Percentiles rank a stretch among this genome's conserved stretches.
These are phyloP conservation scores for Drosophila buzzatii DNA, from an alignment of 2,888 invertebrate species.

Conservation along the genomic window DNA sequence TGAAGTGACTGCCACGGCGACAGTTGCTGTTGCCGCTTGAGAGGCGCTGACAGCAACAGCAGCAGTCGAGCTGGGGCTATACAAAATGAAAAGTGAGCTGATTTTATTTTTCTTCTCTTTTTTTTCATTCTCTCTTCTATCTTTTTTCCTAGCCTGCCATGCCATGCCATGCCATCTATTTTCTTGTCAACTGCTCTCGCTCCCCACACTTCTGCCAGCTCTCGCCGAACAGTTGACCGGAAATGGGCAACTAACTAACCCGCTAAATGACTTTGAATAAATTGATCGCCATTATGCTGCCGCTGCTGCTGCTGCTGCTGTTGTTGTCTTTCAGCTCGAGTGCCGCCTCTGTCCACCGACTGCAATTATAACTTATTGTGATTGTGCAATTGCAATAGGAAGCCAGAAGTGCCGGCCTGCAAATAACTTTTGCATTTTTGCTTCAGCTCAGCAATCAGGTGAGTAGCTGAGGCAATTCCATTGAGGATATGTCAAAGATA, in stretches of 20 bases:
- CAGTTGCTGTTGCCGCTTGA: slow-evolving; percentile 82
- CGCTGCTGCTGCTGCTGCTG: slow-evolving; percentile 18
- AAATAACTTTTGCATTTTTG: background rate
- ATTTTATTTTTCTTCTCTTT: slow-evolving; percentile 37
- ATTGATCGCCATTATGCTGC: slow-evolving; percentile 60
- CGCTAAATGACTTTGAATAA: slow-evolving; percentile 55
- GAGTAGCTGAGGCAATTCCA: background rate
- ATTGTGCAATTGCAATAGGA: background rate
- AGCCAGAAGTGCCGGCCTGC: background rate
- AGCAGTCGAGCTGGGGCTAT: slow-evolving; percentile 5
- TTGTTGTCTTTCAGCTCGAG: background rate
- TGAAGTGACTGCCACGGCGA: slow-evolving; percentile 81
- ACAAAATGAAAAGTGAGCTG: slow-evolving; percentile 67
- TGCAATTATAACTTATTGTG: slow-evolving; percentile 29
- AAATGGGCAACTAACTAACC: slow-evolving; percentile 75
- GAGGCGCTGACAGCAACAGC: slow-evolving; percentile 74
- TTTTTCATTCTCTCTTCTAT: background rate
- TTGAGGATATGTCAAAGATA: background rate
- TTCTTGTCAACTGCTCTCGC: slow-evolving; percentile 40
- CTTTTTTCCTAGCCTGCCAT: slow-evolving; percentile 7
- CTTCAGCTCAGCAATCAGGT: background rate
- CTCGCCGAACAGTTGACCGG: slow-evolving; percentile 83
- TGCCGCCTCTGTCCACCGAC: background rate
- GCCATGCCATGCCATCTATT: slow-evolving; percentile 38
- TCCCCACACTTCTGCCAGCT: slow-evolving; percentile 50